Evolutionary conservation across 92 coral and sea anemone species (phyloP), one percentile per base, ranked within the genome.

Genomic region (Epizoanthus scotinus): DNA sequence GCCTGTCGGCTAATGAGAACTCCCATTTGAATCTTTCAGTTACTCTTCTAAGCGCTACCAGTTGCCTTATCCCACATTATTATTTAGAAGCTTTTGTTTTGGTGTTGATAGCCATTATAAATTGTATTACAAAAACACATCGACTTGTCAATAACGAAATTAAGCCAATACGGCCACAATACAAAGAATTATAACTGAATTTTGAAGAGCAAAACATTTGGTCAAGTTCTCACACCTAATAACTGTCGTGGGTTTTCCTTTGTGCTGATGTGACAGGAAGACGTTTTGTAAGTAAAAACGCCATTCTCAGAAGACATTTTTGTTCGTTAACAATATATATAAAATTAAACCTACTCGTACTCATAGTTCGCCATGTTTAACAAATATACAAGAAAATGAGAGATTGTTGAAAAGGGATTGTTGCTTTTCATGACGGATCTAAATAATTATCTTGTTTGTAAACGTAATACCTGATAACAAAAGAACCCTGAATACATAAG

Each of bases 151-250:
- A 38, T 68, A 7, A 68, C 42, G 40, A n/a, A 68, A 24, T n/a
- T 34, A n/a, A 68, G 73, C 73, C 73, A 25, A 38, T 36, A 53
- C 21, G 6, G 15, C 9, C 42, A 68, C 73, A 68, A 68, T 42
- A n/a, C 28, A 13, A 67, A 40, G 25, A 42, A 67, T 24, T 36
- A 10, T 36, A 8, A 14, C 53, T 68, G 47, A 38, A 68, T 29
- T 20, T 64, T 68, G 40, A 50, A 8, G 25, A 34, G 29, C 56
- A 68, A 68, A 68, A 56, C 73, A 68, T 68, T 68, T 68, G 73
- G 73, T 7, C 28, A n/a, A 68, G 73, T 68, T 68, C 73, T 38
- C 73, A 68, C 73, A 68, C 73, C 22, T 68, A 44, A 68, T 38
- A 68, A 68, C 18, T 38, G 21, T 68, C 27, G 2, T 68, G 40